Evolutionary conservation across 2,888 invertebrate species (phyloP).

Genomic region (Acleris holmiana): DNA sequence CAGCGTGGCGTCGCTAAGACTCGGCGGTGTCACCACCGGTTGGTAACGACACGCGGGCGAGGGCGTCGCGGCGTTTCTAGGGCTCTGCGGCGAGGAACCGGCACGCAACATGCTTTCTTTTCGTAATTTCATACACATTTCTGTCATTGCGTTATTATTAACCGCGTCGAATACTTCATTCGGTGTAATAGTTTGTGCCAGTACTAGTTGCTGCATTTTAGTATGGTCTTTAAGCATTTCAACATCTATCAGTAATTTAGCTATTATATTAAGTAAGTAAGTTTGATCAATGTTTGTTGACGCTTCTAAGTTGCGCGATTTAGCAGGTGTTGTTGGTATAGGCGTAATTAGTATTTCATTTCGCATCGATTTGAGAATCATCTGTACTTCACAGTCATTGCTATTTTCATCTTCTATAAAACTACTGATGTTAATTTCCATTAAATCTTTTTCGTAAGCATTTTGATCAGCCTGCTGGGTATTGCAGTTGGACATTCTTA

Average conservation of each 20-base stretch:
- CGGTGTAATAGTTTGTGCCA: not conserved
- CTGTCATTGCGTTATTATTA: slow-evolving; percentile 14
- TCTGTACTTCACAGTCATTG: slow-evolving; percentile 63
- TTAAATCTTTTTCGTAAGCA: slow-evolving; percentile 49
- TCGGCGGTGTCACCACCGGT: no score
- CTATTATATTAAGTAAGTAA: not conserved
- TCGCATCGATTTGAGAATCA: slow-evolving; percentile 63
- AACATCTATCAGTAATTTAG: not conserved
- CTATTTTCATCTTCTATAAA: slow-evolving; percentile 46
- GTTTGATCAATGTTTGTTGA: slow-evolving; percentile 16
- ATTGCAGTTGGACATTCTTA: not conserved
- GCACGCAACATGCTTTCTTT: slow-evolving; percentile 10
- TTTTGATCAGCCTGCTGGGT: slow-evolving; percentile 6
- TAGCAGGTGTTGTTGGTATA: slow-evolving; percentile 60
- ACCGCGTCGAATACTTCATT: not conserved
- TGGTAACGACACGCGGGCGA: no score
- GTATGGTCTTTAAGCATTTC: not conserved
- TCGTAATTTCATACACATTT: no score
- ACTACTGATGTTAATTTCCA: slow-evolving; percentile 58
- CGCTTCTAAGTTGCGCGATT: slow-evolving; percentile 33
- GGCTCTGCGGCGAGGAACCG: slow-evolving; percentile 12
- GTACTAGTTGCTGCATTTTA: no score
- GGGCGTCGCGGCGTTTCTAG: not conserved
- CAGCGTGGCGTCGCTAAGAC: no score
- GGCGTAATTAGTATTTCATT: slow-evolving; percentile 58